Percentiles rank a stretch among this genome's conserved stretches.
Conservation (phyloP, 2,113 vertebrate species). For the Platycercus adscitus region DNA sequence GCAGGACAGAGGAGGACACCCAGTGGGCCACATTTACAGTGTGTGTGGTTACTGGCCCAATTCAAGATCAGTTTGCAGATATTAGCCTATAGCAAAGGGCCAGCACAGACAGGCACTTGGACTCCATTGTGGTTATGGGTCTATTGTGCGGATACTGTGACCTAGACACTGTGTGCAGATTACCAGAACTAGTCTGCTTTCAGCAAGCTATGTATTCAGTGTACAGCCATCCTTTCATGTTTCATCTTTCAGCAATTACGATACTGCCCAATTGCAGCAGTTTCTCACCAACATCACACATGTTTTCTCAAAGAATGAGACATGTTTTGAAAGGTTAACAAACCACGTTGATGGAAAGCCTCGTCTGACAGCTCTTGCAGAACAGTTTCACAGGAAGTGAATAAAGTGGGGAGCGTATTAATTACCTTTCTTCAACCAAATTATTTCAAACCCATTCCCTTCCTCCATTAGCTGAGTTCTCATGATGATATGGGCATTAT, state of each 20-base stretch:
- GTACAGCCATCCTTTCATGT: background rate
- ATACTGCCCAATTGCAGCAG: background rate
- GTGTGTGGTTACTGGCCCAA: background rate
- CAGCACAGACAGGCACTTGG: background rate
- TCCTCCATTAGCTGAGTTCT: background rate
- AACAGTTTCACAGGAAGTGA: background rate
- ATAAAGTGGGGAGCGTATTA: background rate
- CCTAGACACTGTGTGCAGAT: background rate
- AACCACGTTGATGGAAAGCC: background rate
- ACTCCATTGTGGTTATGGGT: background rate
- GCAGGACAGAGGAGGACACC: background rate
- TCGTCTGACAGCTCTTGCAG: slow-evolving; percentile 4
- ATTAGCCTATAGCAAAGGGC: background rate
- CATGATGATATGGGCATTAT: background rate
- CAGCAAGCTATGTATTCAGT: background rate
- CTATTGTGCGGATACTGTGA: background rate
- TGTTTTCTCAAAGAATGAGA: background rate
- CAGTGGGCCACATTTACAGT: background rate
- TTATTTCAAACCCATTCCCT: background rate
- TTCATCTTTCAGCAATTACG: background rate
- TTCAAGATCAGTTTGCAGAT: background rate
- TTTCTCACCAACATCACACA: background rate
- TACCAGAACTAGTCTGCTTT: background rate
- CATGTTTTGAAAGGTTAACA: background rate
- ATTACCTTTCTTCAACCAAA: background rate